Evolutionary conservation across 2,888 invertebrate species (phyloP).

Genomic region (Lycia hirtaria): DNA sequence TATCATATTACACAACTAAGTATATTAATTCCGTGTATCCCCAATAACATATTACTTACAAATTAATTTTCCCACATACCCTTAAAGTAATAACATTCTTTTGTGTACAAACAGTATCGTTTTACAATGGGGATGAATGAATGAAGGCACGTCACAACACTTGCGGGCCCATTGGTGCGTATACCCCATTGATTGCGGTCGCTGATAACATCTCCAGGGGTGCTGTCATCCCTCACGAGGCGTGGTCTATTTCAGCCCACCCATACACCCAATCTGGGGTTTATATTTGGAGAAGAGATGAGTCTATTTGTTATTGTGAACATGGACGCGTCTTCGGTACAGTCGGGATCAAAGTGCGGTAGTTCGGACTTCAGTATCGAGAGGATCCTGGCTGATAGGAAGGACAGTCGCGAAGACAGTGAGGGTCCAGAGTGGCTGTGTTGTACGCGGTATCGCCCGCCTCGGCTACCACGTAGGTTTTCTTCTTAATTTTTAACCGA

Average conservation of each 20-base stretch:
- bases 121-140: slow-evolving; percentile 72
- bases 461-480: slow-evolving; percentile 88
- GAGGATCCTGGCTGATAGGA: slow-evolving; percentile 82
- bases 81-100: slow-evolving; percentile 82
- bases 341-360: slow-evolving; percentile 65
- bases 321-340: slow-evolving; percentile 68
- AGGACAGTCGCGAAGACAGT: slow-evolving; percentile 44
- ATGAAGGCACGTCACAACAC: slow-evolving; percentile 80
- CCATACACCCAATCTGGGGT: slow-evolving; percentile 45
- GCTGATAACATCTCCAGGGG: slow-evolving; percentile 62
- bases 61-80: slow-evolving; percentile 84
- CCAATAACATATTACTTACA: slow-evolving; percentile 67
- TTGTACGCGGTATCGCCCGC: slow-evolving; percentile 90
- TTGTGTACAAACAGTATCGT: slow-evolving; percentile 81
- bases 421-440: slow-evolving; percentile 86
- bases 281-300: slow-evolving; percentile 31
- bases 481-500: not conserved
- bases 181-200: slow-evolving; percentile 60
- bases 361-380: slow-evolving; percentile 87
- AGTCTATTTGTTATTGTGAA: slow-evolving; percentile 44
- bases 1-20: slow-evolving; percentile 52
- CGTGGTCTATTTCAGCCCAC: slow-evolving; percentile 53
- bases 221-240: slow-evolving; percentile 49
- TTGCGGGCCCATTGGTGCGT: slow-evolving; percentile 67
- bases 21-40: slow-evolving; percentile 52